Evolutionary conservation across 2,888 invertebrate genomes (phyloP).

Genomic region (Drosophila lutescens): DNA sequence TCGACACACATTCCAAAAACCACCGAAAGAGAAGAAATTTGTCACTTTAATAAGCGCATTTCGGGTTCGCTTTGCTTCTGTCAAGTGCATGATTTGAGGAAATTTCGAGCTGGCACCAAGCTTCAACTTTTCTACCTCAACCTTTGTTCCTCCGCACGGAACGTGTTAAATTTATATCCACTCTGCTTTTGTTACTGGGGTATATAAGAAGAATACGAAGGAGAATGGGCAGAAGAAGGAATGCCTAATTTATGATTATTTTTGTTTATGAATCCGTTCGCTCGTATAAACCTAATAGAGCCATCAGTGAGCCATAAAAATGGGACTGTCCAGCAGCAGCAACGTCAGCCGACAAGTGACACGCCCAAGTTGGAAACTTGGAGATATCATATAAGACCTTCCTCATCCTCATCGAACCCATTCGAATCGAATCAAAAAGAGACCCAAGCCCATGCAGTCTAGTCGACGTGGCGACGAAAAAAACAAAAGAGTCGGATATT

Average conservation of each 20-base stretch:
- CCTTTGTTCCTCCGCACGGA: slow-evolving; percentile 38
- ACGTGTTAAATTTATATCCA: slow-evolving; percentile 62
- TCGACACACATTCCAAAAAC: slow-evolving; percentile 17
- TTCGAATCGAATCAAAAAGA: slow-evolving; percentile 16
- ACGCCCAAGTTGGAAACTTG: slow-evolving; percentile 12
- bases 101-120: slow-evolving; percentile 21
- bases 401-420: slow-evolving; percentile 3
- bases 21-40: slow-evolving; percentile 50
- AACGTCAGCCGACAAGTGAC: slow-evolving; percentile 23
- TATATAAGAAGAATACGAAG: not conserved
- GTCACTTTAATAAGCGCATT: slow-evolving; percentile 77
- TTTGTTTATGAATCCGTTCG: slow-evolving; percentile 69
- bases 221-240: slow-evolving; percentile 6
- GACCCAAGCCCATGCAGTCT: slow-evolving; percentile 51
- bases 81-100: slow-evolving; percentile 61
- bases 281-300: slow-evolving; percentile 73
- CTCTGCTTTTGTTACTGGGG: slow-evolving; percentile 34
- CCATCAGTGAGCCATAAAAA: slow-evolving; percentile 73
- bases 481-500: slow-evolving; percentile 18
- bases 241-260: slow-evolving; percentile 72
- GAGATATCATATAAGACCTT: slow-evolving; percentile 22
- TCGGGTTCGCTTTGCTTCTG: slow-evolving; percentile 28
- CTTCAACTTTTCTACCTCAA: slow-evolving; percentile 18
- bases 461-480: slow-evolving; percentile 62
- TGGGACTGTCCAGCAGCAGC: slow-evolving; percentile 39